These are phyloP conservation scores for Callimico goeldii DNA, from an alignment of 2,797 vertebrate genomes.

Conservation along the genomic window DNA sequence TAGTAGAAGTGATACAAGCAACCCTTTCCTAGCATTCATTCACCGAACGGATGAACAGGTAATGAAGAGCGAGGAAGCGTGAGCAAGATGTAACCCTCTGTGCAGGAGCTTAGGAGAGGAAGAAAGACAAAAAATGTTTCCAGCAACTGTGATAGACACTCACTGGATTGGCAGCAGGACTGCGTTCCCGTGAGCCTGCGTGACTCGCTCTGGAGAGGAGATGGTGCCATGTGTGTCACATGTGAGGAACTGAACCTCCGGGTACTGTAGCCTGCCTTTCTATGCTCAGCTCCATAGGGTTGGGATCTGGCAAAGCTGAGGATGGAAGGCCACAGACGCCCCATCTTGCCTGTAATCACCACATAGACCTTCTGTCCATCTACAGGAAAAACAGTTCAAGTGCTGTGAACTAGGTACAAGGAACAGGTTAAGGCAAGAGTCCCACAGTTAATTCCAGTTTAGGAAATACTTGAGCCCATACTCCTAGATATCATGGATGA, in stretches of 20 bases:
- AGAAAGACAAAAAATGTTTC: rapidly evolving
- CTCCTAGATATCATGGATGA: not conserved
- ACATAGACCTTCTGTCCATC: not conserved
- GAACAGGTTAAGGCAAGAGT: not conserved
- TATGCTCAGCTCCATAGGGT: rapidly evolving
- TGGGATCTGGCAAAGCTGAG: not conserved
- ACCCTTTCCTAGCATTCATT: not conserved
- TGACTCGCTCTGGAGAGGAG: not conserved
- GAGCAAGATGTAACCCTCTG: too few species aligned
- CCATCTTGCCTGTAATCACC: not conserved
- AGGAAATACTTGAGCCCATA: not conserved
- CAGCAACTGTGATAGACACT: rapidly evolving
- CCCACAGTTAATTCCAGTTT: not conserved
- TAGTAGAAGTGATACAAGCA: rapidly evolving
- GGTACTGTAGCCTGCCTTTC: rapidly evolving
- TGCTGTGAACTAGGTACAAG: not conserved
- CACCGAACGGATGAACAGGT: too few species aligned
- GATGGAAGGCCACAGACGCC: not conserved
- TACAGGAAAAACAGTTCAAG: not conserved
- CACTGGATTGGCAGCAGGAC: not conserved
- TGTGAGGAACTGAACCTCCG: rapidly evolving
- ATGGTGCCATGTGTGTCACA: rapidly evolving
- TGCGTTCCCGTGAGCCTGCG: rapidly evolving
- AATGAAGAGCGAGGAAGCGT: too few species aligned
- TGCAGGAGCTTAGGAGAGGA: not conserved